These are phyloP conservation scores for Tortrix viridana DNA, from an alignment of 2,888 invertebrate genomes.

Conservation along the genomic window DNA sequence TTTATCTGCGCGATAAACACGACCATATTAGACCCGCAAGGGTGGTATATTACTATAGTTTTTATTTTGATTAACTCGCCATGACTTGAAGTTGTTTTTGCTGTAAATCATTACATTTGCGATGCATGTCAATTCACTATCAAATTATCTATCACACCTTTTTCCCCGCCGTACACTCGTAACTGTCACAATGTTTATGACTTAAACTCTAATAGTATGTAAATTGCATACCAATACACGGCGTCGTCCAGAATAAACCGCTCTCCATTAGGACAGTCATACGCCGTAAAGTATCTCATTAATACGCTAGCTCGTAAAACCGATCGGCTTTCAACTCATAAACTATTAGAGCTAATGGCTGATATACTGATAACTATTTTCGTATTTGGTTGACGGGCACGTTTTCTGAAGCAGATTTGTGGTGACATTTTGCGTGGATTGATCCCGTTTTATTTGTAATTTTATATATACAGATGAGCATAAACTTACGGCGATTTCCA, in stretches of 20 bases:
- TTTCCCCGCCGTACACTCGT: background rate
- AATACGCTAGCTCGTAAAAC: slow-evolving; percentile 19
- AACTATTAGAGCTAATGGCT: slow-evolving; percentile 14
- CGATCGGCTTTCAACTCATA: slow-evolving; percentile 27
- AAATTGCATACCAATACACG: slow-evolving; percentile 20
- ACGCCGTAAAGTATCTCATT: slow-evolving; percentile 22
- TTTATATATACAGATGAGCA: too few species aligned
- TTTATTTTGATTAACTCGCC: too few species aligned
- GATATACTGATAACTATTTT: slow-evolving; percentile 9
- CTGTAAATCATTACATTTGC: too few species aligned
- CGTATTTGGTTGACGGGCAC: background rate
- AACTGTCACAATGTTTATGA: background rate
- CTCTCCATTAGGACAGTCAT: slow-evolving; percentile 17
- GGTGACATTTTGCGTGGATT: background rate
- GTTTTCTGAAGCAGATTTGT: background rate
- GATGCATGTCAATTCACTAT: too few species aligned
- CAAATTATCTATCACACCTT: too few species aligned
- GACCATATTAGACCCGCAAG: too few species aligned
- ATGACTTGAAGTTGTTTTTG: too few species aligned
- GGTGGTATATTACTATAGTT: too few species aligned
- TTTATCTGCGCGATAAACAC: too few species aligned
- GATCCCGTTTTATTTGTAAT: background rate
- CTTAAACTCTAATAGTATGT: slow-evolving; percentile 15
- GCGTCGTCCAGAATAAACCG: slow-evolving; percentile 8
- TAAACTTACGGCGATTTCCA: too few species aligned